Base-by-base conservation (phyloP, 2,113 vertebrate genomes). In the Gavia stellata region DNA sequence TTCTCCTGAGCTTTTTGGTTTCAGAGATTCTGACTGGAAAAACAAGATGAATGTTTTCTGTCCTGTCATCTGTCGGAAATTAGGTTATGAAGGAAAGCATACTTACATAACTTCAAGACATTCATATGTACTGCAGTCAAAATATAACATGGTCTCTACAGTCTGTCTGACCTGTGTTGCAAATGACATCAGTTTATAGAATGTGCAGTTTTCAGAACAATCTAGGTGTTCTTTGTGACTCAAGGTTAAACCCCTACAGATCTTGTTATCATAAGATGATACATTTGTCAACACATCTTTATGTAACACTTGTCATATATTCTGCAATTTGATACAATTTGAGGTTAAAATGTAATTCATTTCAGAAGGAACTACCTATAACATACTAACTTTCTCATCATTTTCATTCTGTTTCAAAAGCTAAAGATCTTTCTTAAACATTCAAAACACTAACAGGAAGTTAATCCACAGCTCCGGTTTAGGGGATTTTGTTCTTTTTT, bases 261-360 rank as follows among this genome's bases (percentile, higher is more conserved):
- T 12, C 26, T 70, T 55, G 13, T 52, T 62, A 31, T 45, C 10
- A 21, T 31, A 25, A 24, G 24, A 45, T 34, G 44, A 67, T 45
- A 18, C 3, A 8, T 71, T 23, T 0, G 0, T 58, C 18, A 59
- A 24, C 8, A 59, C 4, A 58, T 63, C 15, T 79, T 71, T 67
- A 45, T 8, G 12, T 53, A 28, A 50, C 10, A 15, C 6, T 47
- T 36, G 6, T 34, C 17, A 19, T 17, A 19, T 15, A 1, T 59
- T 75, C 33, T 79, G 33, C 75, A 90, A 47, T 63, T 28, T 53
- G 3, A 59, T 16, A 12, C 7, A 8, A 11, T 67, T 72, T 77
- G 49, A 78, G 9, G 8, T 66, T 52, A 53, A 72, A 71, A 44
- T 29, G 7, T 40, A 19, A 45, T 59, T 83, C 0, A 36, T 49